Evolutionary conservation across 2,113 vertebrate genomes (phyloP).

Genomic region (Lasiurus borealis): DNA sequence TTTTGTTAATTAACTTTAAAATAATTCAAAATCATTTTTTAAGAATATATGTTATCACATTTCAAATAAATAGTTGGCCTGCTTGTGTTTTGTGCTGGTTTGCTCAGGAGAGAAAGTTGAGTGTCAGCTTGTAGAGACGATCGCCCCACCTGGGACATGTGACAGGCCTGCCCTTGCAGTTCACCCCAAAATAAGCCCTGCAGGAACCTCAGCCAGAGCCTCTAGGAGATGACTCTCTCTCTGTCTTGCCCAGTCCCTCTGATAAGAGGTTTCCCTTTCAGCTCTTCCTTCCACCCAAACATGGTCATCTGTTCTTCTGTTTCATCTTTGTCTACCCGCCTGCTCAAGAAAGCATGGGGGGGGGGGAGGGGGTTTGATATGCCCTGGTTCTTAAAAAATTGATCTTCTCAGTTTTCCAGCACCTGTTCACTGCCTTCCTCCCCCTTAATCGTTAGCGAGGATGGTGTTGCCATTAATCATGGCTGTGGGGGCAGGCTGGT

Average conservation of each 20-base stretch:
- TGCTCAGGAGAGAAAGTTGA: not conserved
- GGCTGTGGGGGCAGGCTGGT: not conserved
- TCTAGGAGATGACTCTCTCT: not conserved
- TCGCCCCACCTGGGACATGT: too few relatives aligned
- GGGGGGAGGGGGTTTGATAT: not conserved
- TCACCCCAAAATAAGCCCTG: not conserved
- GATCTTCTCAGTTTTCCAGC: not conserved
- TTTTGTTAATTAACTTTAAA: conserved; percentile 34
- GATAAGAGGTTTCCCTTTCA: not conserved
- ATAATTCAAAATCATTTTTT: not conserved
- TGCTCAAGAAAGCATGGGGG: not conserved
- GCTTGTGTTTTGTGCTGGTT: not conserved
- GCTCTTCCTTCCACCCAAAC: not conserved
- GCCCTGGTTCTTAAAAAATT: not conserved
- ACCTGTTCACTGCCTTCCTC: not conserved
- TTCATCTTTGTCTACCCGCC: not conserved
- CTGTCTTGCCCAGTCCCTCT: not conserved
- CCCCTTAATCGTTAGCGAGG: not conserved
- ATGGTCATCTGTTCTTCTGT: not conserved
- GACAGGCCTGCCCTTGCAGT: not conserved
- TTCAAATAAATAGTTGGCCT: not conserved
- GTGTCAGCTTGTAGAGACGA: not conserved
- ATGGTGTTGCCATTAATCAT: not conserved
- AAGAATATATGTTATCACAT: not conserved
- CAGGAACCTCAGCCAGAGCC: not conserved